Evolutionary conservation across 1,140 invertebrate species (phyloP).

Genomic region (Heliconius hewitsoni): DNA sequence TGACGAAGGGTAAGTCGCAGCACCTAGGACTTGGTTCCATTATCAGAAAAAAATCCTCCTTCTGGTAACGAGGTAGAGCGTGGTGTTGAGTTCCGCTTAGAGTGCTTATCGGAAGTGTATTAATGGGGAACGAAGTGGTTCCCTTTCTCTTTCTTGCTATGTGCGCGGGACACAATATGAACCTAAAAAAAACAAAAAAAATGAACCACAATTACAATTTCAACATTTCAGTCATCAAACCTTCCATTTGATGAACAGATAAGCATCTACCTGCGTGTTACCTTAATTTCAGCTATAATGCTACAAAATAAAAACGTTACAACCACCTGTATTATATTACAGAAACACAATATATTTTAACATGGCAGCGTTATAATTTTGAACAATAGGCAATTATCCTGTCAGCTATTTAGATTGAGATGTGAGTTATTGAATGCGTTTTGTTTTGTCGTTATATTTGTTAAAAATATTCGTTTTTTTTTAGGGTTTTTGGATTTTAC

Average conservation of each 20-base stretch:
- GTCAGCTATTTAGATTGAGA: conserved; percentile 10
- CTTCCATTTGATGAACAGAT: conserved; percentile 1
- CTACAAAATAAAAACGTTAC: neutral
- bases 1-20: no score
- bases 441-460: neutral
- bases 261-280: neutral
- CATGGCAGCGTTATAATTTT: conserved; percentile 1
- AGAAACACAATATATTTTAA: neutral
- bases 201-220: neutral
- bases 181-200: no score
- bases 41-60: no score
- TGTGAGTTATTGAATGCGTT: neutral
- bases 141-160: no score
- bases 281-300: neutral
- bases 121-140: no score
- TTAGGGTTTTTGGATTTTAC: neutral
- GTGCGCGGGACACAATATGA: no score
- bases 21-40: no score
- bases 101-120: no score
- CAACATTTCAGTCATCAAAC: neutral
- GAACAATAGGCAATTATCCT: conserved; percentile 7
- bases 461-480: neutral
- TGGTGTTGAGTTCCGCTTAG: no score
- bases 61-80: no score
- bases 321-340: neutral